A percentile compares a stretch with the other conserved stretches of the same genome.
Conservation (phyloP, 2,113 vertebrate genomes). For the Chaenocephalus aceratus region DNA sequence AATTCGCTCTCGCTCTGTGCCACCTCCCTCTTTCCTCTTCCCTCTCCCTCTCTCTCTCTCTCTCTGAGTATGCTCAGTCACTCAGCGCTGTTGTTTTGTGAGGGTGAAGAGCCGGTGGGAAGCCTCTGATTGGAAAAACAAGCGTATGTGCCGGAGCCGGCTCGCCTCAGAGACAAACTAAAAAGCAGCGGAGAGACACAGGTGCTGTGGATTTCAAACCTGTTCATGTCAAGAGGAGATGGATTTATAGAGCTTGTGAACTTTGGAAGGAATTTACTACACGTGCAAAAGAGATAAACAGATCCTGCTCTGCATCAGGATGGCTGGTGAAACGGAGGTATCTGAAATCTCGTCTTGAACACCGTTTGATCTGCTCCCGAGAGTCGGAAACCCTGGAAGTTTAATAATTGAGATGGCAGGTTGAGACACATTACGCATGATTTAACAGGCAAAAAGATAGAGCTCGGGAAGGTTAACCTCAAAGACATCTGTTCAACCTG, state of each 20-base stretch:
- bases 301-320: slow-evolving; percentile 12
- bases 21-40: slow-evolving; percentile 33
- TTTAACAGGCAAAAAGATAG: slow-evolving; percentile 21
- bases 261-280: slow-evolving; percentile 46
- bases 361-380: slow-evolving; percentile 20
- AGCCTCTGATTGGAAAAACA: slow-evolving; percentile 54
- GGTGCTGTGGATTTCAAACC: slow-evolving; percentile 43
- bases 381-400: not conserved
- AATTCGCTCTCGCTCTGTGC: slow-evolving; percentile 37
- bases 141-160: slow-evolving; percentile 26
- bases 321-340: slow-evolving; percentile 7
- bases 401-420: slow-evolving; percentile 20
- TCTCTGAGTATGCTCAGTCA: slow-evolving; percentile 58
- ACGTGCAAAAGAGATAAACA: slow-evolving; percentile 6
- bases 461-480: slow-evolving; percentile 43
- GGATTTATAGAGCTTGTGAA: slow-evolving; percentile 43
- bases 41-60: slow-evolving; percentile 24
- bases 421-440: slow-evolving; percentile 4
- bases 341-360: slow-evolving; percentile 17
- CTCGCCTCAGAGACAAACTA: slow-evolving; percentile 41
- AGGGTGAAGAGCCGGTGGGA: slow-evolving; percentile 55
- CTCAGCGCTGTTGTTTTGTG: slow-evolving; percentile 58
- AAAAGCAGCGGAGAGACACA: slow-evolving; percentile 9
- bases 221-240: slow-evolving; percentile 1
- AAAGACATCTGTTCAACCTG: slow-evolving; percentile 51